Base-by-base conservation (phyloP, 35 echinoderm and acorn worm genomes). In the Apostichopus californicus region DNA sequence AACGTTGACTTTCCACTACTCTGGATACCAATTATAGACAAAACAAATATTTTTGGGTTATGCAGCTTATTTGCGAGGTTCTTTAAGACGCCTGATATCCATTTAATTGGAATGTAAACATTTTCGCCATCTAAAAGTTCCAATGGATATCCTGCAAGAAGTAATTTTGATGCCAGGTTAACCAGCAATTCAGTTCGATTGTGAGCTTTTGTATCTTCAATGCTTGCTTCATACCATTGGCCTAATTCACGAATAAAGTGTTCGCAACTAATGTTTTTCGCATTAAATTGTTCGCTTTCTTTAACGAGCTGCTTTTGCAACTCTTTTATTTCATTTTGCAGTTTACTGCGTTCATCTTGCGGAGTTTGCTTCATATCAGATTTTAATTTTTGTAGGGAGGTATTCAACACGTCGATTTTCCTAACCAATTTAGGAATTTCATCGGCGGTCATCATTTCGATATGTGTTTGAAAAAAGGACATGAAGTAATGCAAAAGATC, bases 1-100 rank as follows among this genome's bases (percentile, higher is more conserved):
- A 88, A 34, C 5, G 86, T 88, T n/a, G 86, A 88, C 34, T 88
- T 88, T 8, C 86, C 86, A 88, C 86, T 88, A 20, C 86, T 88
- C 58, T 88, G 86, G 8, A 88, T 17, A 54, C 86, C 86, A 0
- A 88, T 88, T 46, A 88, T 56, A 9, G 86, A 88, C 28, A 88
- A 53, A 3, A 88, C 86, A 54, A 71, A 88, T 73, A 88, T 52
- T 26, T n/a, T 26, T 3, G 60, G 66, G 20, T 21, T 25, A 5
- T 54, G 0, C 0, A 88, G 24, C 11, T 0, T 2, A 17, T 71
- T 18, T 6, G 72, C 2, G 2, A 88, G 9, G 1, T 18, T 26
- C 8, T 66, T 34, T 61, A 88, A 55, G 4, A 88, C 26, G 6
- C 23, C 14, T 88, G 20, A 24, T 4, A 88, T 88, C 86, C 86